Evolutionary conservation across 2,888 invertebrate genomes (phyloP), one percentile per base, ranked within the genome.

Genomic region (Molanna angustata): DNA sequence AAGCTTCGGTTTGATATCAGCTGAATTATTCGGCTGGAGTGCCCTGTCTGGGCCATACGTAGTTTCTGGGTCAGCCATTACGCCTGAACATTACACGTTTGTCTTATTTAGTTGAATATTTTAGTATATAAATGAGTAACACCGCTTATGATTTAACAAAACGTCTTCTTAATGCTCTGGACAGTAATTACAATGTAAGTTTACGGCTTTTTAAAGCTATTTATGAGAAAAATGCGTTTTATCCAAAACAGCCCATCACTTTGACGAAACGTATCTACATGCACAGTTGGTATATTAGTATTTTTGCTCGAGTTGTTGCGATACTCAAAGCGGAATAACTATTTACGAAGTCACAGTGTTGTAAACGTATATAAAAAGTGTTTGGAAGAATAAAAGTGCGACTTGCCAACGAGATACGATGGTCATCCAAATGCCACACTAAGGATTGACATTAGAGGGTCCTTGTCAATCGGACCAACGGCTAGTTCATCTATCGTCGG

Each of bases 181-280:
- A 95, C 87, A 87, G 84, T 82, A 90, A 92, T 82, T 92, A 94
- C 85, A 94, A 95, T 94, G 95, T 95, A 91, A 94, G 94, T 83
- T 75, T 72, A 35, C 18, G 52, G 49, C 50, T 56, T 49, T 56
- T 44, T 43, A 52, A 60, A 48, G 49, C 45, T 57, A 51, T 56
- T 52, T 47, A 35, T 21, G 53, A 43, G 43, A 52, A 55, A 51
- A 47, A 52, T 55, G 49, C 51, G 47, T 51, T 55, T 51, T 44
- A 51, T 46, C 35, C 43, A 14, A 55, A 55, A 55, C 55, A 47
- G 51, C 55, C 47, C 48, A 48, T 52, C 43, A 39, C 27, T 45
- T 37, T 33, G 41, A 35, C 11, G n/a, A 40, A 43, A 50, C 43
- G 35, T 50, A 50, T 43, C 37, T 50, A 50, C 50, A 50, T 50